Evolutionary conservation across 2,113 vertebrate genomes (phyloP).

Genomic region (Hydrolagus affinis): DNA sequence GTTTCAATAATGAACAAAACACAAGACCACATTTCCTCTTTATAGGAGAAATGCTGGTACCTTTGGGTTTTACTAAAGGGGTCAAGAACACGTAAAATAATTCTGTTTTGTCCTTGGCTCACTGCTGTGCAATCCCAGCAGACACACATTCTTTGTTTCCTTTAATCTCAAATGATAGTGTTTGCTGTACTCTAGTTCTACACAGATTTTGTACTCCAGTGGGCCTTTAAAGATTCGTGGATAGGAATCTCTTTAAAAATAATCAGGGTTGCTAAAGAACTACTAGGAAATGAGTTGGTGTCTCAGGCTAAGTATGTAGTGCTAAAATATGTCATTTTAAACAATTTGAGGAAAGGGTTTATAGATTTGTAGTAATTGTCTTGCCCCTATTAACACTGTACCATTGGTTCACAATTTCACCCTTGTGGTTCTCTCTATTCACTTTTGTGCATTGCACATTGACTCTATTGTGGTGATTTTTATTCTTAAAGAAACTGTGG

Average conservation of each 20-base stretch:
- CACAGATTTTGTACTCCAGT: constrained; percentile 50
- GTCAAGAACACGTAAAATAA: constrained; percentile 48
- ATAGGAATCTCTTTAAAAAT: constrained; percentile 47
- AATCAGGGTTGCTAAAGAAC: constrained; percentile 33
- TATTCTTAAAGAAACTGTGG: constrained; percentile 90
- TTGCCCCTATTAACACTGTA: background rate
- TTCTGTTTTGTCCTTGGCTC: constrained; percentile 58
- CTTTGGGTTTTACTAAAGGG: constrained; percentile 63
- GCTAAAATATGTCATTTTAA: constrained; percentile 54
- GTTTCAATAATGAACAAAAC: constrained; percentile 60
- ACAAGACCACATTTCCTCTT: constrained; percentile 73
- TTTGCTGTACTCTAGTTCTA: constrained; percentile 42
- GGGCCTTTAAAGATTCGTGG: constrained; percentile 50
- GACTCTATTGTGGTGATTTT: constrained; percentile 71
- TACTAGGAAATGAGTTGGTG: constrained; percentile 59
- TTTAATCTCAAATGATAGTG: constrained; percentile 54
- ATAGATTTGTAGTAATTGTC: constrained; percentile 54
- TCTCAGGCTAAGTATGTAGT: constrained; percentile 61
- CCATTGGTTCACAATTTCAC: constrained; percentile 9
- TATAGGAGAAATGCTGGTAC: constrained; percentile 56
- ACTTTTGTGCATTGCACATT: constrained; percentile 21
- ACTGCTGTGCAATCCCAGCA: constrained; percentile 62
- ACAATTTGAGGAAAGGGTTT: constrained; percentile 51
- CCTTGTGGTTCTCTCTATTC: background rate
- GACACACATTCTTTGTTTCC: constrained; percentile 41